Evolutionary conservation across 2,113 vertebrate genomes (phyloP).

Genomic region (Zapornia atra): DNA sequence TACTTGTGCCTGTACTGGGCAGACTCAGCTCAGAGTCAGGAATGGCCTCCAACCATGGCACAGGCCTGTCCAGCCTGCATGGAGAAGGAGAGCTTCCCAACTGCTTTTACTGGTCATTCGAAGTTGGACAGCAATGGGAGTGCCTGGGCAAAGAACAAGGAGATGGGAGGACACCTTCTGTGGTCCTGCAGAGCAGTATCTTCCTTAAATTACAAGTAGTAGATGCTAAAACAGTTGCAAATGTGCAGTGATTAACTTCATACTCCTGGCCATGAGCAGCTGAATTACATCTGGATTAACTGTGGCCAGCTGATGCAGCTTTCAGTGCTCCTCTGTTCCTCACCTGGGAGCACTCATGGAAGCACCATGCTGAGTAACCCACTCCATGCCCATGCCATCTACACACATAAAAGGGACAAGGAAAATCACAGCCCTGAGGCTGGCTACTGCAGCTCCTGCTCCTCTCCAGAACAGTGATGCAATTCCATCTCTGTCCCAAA

Average conservation of each 20-base stretch:
- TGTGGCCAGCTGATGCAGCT: background rate
- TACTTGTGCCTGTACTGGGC: background rate
- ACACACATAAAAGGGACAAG: background rate
- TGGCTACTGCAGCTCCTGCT: background rate
- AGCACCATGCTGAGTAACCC: background rate
- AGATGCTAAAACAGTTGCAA: background rate
- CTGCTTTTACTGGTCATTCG: background rate
- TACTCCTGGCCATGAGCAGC: background rate
- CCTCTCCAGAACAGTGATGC: background rate
- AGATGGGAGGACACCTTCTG: background rate
- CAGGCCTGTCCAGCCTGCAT: background rate
- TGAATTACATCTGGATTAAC: background rate
- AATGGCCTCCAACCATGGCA: background rate
- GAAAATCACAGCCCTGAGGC: background rate
- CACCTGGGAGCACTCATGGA: background rate
- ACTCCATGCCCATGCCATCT: background rate
- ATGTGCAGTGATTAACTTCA: background rate
- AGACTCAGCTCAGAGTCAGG: background rate
- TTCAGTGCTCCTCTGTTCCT: background rate
- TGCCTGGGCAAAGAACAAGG: background rate
- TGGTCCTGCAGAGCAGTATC: background rate
- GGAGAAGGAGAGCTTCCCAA: background rate
- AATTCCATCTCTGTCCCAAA: background rate
- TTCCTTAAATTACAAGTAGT: background rate
- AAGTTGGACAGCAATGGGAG: background rate